Conservation (phyloP, 2,888 invertebrate species). For the Tinea trinotella region DNA sequence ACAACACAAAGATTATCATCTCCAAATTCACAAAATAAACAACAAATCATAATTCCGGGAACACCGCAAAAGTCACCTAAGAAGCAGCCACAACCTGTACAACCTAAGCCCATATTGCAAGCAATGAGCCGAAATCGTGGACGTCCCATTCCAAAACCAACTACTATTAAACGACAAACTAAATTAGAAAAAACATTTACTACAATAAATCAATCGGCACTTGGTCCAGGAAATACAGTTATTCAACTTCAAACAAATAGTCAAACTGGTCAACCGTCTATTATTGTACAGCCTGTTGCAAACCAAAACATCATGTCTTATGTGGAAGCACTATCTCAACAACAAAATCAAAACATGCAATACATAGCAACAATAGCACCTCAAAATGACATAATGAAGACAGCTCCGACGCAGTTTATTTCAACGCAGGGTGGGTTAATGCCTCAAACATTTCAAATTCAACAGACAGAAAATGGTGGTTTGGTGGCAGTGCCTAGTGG, state of each 20-base stretch:
- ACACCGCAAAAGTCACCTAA: conserved; percentile 62
- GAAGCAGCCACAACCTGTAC: conserved; percentile 57
- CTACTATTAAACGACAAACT: conserved; percentile 61
- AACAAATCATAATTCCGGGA: conserved; percentile 57
- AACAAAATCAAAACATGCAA: conserved; percentile 80
- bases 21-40: conserved; percentile 58
- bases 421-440: conserved; percentile 63
- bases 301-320: conserved; percentile 76
- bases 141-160: conserved; percentile 61
- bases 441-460: conserved; percentile 74
- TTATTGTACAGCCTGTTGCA: conserved; percentile 78
- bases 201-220: conserved; percentile 57
- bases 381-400: conserved; percentile 72
- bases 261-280: conserved; percentile 73
- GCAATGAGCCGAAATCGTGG: conserved; percentile 54
- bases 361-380: conserved; percentile 81
- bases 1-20: conserved; percentile 56
- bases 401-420: conserved; percentile 68
- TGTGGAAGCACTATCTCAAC: conserved; percentile 79
- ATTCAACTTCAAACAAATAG: conserved; percentile 72
- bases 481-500: conserved; percentile 74
- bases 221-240: conserved; percentile 64
- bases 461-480: conserved; percentile 74
- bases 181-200: conserved; percentile 63
- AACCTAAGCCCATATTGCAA: conserved; percentile 66